Percentiles rank a stretch among this genome's conserved stretches.
These are phyloP conservation scores for Bubo blakistoni DNA, from an alignment of 2,113 vertebrate genomes.

Conservation along the genomic window DNA sequence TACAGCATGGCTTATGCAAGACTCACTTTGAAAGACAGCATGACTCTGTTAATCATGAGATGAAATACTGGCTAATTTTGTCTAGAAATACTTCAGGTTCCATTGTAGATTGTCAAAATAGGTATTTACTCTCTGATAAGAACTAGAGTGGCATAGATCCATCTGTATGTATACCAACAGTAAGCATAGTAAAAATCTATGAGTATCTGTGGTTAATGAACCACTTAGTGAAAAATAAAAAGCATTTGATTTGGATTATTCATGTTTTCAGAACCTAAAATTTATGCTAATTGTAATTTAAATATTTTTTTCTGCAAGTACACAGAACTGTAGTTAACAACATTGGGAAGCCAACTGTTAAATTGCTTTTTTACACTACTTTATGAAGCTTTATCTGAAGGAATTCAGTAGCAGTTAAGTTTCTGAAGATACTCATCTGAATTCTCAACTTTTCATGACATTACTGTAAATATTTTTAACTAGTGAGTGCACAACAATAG, in stretches of 20 bases:
- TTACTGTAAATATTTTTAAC: conserved; percentile 10
- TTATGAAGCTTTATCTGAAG: background rate
- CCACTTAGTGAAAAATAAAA: background rate
- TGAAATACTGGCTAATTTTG: background rate
- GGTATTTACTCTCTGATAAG: conserved; percentile 6
- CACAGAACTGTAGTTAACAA: background rate
- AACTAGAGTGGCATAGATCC: background rate
- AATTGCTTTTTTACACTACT: background rate
- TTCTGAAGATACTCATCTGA: background rate
- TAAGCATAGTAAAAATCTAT: background rate
- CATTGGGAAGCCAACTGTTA: background rate
- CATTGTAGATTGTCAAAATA: conserved; percentile 15
- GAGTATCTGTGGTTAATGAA: background rate
- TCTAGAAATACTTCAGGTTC: background rate
- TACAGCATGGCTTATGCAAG: background rate
- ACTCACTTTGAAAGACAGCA: background rate
- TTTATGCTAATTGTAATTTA: background rate
- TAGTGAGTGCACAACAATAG: background rate
- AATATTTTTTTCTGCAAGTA: background rate
- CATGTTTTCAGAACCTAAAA: background rate
- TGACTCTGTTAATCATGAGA: background rate
- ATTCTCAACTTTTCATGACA: background rate
- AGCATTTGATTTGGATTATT: background rate
- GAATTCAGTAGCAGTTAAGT: background rate
- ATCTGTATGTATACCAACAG: background rate